A percentile compares a stretch with the other conserved stretches of the same genome.
Conservation (phyloP, 2,797 vertebrate genomes). For the Cyclopterus lumpus region DNA sequence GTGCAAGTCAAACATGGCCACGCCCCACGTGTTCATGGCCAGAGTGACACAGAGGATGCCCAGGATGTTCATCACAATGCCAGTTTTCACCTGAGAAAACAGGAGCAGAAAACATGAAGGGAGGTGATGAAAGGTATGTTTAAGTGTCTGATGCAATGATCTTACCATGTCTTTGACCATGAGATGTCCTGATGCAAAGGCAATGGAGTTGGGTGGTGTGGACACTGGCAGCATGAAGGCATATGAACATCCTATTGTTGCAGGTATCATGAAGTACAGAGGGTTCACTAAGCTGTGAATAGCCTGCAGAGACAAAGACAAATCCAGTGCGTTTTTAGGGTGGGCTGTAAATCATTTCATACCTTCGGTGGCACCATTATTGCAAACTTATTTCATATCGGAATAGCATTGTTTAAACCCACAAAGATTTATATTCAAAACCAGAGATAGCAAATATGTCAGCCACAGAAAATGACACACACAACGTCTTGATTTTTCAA, state of each 20-base stretch:
- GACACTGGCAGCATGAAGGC: constrained; percentile 99
- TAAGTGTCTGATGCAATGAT: not conserved
- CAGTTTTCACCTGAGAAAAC: constrained; percentile 89
- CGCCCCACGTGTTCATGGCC: constrained; percentile 97
- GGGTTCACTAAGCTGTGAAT: constrained; percentile 90
- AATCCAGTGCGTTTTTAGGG: not conserved
- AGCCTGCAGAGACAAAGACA: constrained; percentile 84
- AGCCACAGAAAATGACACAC: not conserved
- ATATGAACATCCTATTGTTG: constrained; percentile 91
- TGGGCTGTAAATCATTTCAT: not conserved
- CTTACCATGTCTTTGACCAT: constrained; percentile 98
- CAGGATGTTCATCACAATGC: constrained; percentile 95
- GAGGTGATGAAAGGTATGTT: not conserved
- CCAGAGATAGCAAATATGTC: not conserved
- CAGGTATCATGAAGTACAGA: constrained; percentile 96
- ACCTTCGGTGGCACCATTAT: not conserved
- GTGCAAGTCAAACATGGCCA: constrained; percentile 89
- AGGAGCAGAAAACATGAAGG: not conserved
- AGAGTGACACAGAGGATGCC: constrained; percentile 91
- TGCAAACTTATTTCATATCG: not conserved
- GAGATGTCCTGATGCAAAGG: constrained; percentile 95
- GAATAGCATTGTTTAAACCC: not conserved
- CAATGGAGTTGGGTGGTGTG: constrained; percentile 97
- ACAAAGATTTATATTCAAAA: not conserved
- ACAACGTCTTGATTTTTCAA: not conserved